Evolutionary conservation across 37 sponge, comb jelly and placozoan genomes (phyloP).

Genomic region (Haliclona indistincta): DNA sequence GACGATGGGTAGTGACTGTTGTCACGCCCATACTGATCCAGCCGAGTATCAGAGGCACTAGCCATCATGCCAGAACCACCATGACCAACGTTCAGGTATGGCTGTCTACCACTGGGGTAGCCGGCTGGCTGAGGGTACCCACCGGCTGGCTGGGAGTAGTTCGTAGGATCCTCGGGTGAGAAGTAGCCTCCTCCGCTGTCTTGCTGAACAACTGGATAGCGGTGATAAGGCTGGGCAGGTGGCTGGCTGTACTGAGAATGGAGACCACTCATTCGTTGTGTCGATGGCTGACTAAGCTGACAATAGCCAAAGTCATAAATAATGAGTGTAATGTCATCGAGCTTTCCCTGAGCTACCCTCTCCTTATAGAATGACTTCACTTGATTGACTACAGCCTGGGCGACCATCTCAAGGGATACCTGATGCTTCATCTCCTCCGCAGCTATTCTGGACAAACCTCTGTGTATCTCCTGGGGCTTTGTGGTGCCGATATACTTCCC

Average conservation of each 20-base stretch:
- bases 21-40: too few relatives aligned
- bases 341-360: conserved; percentile 1
- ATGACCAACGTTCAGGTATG: too few relatives aligned
- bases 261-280: not conserved
- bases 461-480: conserved; percentile 33
- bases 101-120: not conserved
- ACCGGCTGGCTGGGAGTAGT: not conserved
- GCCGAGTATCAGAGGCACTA: not conserved
- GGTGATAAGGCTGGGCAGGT: not conserved
- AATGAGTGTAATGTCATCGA: conserved; percentile 77
- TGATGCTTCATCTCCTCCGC: conserved; percentile 31
- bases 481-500: conserved; percentile 3
- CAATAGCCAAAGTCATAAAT: conserved; percentile 55
- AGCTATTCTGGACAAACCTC: conserved; percentile 42
- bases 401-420: conserved; percentile 2
- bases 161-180: not conserved
- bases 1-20: too few relatives aligned
- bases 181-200: not conserved
- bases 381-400: conserved; percentile 47
- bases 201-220: not conserved
- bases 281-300: not conserved
- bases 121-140: not conserved
- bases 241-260: not conserved
- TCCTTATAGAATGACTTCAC: conserved; percentile 11
- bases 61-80: not conserved